Conservation (phyloP, 2,888 invertebrate genomes). For the Conus canariensis region DNA sequence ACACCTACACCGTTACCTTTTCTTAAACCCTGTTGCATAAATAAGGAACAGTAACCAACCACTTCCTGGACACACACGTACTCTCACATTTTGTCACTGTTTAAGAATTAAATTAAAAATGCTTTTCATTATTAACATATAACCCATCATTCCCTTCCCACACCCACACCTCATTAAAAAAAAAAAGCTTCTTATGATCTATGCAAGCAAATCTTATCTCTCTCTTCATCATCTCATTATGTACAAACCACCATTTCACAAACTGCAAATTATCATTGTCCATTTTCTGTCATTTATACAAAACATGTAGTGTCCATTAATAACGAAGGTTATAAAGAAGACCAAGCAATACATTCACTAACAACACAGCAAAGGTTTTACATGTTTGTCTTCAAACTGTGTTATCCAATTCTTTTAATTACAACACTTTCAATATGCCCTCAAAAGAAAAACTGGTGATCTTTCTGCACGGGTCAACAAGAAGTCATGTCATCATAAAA, state of each 20-base stretch:
- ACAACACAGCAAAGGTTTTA: not conserved
- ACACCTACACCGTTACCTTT: not conserved
- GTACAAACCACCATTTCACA: not conserved
- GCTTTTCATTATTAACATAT: not conserved
- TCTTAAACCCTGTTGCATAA: not conserved
- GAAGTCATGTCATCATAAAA: no score
- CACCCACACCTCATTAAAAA: not conserved
- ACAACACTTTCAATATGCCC: no score
- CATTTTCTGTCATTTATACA: no score
- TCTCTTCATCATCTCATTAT: not conserved
- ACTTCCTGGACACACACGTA: not conserved
- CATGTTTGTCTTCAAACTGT: not conserved
- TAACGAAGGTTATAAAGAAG: not conserved
- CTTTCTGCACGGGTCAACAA: no score
- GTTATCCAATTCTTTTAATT: no score
- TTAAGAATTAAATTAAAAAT: constrained; percentile 5
- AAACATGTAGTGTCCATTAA: not conserved
- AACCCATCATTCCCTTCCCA: not conserved
- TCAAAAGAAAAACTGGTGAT: no score
- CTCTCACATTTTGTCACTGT: not conserved
- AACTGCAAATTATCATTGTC: not conserved
- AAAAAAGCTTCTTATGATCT: not conserved
- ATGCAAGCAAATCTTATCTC: not conserved
- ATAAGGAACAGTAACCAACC: not conserved
- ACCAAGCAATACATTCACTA: not conserved